phyloP scores from a whole-genome alignment of 2,113 vertebrate species.

The Heterotis niloticus region DNA sequence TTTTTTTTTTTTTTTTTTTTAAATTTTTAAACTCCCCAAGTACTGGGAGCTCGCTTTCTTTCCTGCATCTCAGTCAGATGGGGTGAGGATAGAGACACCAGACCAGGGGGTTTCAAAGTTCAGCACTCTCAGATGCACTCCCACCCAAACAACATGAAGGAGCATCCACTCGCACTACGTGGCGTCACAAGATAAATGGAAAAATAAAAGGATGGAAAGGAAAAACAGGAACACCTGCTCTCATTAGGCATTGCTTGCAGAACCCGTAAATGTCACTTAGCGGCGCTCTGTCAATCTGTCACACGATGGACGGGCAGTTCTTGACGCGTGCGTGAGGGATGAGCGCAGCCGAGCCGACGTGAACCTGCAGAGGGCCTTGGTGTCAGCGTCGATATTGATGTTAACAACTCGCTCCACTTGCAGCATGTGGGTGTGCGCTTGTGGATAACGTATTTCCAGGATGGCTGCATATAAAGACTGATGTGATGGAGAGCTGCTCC shows the following conservation, averaged over 20 bases:
- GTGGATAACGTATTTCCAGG: background rate
- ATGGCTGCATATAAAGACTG: too few relatives aligned
- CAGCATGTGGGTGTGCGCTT: background rate
- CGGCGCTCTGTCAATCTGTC: background rate
- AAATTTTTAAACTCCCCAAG: too few relatives aligned
- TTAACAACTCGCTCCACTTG: background rate
- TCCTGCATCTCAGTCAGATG: too few relatives aligned
- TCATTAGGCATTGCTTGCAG: background rate
- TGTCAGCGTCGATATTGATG: background rate
- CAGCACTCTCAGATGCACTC: background rate
- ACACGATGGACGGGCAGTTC: background rate
- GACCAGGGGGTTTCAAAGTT: background rate
- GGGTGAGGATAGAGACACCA: background rate
- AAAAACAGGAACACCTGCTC: background rate
- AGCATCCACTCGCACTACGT: background rate
- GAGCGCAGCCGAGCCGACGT: background rate
- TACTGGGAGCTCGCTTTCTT: too few relatives aligned
- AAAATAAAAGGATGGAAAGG: background rate
- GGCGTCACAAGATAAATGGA: background rate
- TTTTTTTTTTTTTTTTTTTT: too few relatives aligned
- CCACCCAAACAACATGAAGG: too few relatives aligned
- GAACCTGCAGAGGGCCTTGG: background rate
- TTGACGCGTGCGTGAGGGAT: background rate
- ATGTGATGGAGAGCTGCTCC: background rate
- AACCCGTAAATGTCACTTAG: background rate